Conservation (phyloP, 2,888 invertebrate genomes). For the Cryptocephalus primarius region DNA sequence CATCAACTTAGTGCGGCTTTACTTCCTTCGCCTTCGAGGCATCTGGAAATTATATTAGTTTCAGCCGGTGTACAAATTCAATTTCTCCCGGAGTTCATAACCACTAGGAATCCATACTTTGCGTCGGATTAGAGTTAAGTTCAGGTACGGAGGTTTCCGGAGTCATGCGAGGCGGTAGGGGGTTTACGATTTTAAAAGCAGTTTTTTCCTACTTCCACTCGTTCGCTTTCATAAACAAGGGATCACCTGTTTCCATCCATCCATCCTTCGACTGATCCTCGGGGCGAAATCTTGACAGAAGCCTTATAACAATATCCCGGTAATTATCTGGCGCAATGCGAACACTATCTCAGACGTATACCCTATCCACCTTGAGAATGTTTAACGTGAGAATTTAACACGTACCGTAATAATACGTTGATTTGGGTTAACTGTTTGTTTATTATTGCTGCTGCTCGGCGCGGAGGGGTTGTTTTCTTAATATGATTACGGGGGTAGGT, state of each 20-base stretch:
- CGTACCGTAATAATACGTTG: constrained; percentile 7
- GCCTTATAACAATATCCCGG: background rate
- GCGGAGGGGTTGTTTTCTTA: background rate
- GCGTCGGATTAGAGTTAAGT: constrained; percentile 4
- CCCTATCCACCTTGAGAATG: constrained; percentile 3
- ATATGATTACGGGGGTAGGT: background rate
- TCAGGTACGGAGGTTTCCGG: background rate
- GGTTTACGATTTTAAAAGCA: background rate
- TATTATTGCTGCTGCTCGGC: background rate
- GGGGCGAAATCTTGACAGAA: too few species aligned
- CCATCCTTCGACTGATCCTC: too few species aligned
- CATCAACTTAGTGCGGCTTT: constrained; percentile 14
- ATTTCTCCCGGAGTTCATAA: constrained; percentile 11
- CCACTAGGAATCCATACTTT: constrained; percentile 8
- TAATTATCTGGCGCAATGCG: background rate
- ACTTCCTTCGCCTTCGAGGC: constrained; percentile 8
- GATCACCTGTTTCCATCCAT: too few species aligned
- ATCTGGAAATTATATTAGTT: constrained; percentile 14
- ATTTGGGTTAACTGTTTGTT: constrained; percentile 4
- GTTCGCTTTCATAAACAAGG: too few species aligned
- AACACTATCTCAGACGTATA: background rate
- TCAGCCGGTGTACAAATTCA: constrained; percentile 13
- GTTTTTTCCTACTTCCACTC: too few species aligned
- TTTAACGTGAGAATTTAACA: constrained; percentile 7
- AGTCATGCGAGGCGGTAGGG: background rate